These are phyloP conservation scores for Pseudochirops cupreus DNA, from an alignment of 2,797 vertebrate species.

Conservation along the genomic window DNA sequence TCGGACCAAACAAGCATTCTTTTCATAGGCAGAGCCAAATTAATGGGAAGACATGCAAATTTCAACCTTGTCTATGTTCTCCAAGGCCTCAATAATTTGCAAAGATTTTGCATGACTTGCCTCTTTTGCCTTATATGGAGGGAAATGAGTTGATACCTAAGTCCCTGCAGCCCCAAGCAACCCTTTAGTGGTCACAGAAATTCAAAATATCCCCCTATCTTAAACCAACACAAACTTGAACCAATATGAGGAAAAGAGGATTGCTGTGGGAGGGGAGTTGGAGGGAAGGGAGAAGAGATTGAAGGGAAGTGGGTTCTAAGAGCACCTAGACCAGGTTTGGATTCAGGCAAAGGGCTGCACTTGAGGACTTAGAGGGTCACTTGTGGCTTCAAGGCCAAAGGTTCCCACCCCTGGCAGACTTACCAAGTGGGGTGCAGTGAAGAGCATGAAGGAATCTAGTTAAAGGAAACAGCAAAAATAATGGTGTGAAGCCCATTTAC, in stretches of 20 bases:
- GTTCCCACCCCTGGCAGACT: too few relatives aligned
- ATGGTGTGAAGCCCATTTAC: background rate
- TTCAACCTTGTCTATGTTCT: conserved; percentile 61
- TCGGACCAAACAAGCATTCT: conserved; percentile 51
- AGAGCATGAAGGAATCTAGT: background rate
- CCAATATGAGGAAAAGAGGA: background rate
- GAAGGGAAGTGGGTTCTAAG: background rate
- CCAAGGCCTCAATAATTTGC: conserved; percentile 63
- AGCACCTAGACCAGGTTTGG: background rate
- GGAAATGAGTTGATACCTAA: conserved; percentile 66
- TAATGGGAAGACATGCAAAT: conserved; percentile 76
- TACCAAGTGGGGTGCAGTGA: background rate
- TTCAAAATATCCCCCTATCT: conserved; percentile 68
- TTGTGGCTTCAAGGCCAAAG: too few relatives aligned
- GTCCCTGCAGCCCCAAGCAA: conserved; percentile 74
- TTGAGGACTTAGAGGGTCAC: too few relatives aligned
- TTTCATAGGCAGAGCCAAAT: conserved; percentile 54
- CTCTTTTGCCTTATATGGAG: conserved; percentile 77
- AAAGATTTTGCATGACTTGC: conserved; percentile 59
- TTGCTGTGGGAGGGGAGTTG: background rate
- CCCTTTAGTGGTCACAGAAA: conserved; percentile 67
- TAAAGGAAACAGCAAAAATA: background rate
- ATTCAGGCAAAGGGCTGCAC: too few relatives aligned
- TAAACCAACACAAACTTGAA: conserved; percentile 55
- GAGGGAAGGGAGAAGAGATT: background rate